A percentile compares a stretch with the other conserved stretches of the same genome.
These are phyloP conservation scores for Xiphydria camelus DNA, from an alignment of 2,888 invertebrate genomes.

Conservation along the genomic window DNA sequence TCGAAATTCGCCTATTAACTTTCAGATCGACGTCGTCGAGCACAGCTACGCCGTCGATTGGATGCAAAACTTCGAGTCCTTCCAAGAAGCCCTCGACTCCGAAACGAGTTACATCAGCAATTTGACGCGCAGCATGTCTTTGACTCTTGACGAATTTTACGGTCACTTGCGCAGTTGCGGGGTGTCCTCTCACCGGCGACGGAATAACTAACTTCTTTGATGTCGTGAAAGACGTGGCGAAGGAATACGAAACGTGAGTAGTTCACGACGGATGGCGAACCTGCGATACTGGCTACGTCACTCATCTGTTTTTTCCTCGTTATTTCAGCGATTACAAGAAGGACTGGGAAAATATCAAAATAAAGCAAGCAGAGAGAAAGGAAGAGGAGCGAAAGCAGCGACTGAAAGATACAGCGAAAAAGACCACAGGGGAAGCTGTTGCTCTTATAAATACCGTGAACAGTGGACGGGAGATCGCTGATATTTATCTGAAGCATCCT, in stretches of 20 bases:
- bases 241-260: conserved; percentile 80
- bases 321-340: conserved; percentile 76
- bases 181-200: conserved; percentile 86
- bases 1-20: too few species aligned
- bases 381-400: conserved; percentile 61
- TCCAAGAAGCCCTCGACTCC: conserved; percentile 85
- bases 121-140: conserved; percentile 87
- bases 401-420: too few species aligned
- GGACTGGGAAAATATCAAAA: conserved; percentile 75
- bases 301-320: too few species aligned
- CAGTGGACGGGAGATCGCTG: conserved; percentile 67
- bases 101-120: conserved; percentile 80
- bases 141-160: conserved; percentile 96
- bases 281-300: too few species aligned
- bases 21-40: conserved; percentile 88
- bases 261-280: too few species aligned
- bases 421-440: conserved; percentile 57
- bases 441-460: conserved; percentile 62
- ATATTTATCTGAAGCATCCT: conserved; percentile 75
- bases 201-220: conserved; percentile 80
- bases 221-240: conserved; percentile 74
- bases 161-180: conserved; percentile 82
- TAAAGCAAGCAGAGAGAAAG: conserved; percentile 65
- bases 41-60: conserved; percentile 90
- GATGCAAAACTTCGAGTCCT: conserved; percentile 96